Conservation (phyloP, 2,113 vertebrate species). For the Brienomyrus brachyistius region DNA sequence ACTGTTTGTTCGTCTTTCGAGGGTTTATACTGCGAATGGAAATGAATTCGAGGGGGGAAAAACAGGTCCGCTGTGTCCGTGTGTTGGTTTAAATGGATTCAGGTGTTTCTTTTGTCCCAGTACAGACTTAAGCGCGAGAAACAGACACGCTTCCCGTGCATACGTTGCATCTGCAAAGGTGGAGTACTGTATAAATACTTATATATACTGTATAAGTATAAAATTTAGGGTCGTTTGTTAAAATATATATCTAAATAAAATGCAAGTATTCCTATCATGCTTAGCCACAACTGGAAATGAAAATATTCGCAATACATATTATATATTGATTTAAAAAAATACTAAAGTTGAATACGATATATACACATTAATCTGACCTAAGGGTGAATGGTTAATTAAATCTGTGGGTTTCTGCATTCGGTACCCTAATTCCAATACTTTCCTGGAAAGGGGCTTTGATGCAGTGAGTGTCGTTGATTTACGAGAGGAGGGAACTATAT, state of each 20-base stretch:
- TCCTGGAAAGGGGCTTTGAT: not conserved
- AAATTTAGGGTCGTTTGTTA: not conserved
- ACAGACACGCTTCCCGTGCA: not conserved
- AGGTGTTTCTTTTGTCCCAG: conserved; percentile 3
- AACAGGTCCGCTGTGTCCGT: not conserved
- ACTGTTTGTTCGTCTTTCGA: not conserved
- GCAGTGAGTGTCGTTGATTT: not conserved
- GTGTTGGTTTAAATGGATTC: conserved; percentile 2
- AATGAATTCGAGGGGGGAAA: not conserved
- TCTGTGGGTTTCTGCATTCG: not conserved
- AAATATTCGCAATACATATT: not conserved
- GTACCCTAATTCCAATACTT: not conserved
- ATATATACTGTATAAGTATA: not conserved
- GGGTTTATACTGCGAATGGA: not conserved
- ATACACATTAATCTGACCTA: not conserved
- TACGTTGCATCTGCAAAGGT: not conserved
- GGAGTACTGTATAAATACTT: not conserved
- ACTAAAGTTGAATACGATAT: not conserved
- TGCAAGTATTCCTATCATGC: not conserved
- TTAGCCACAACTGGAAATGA: not conserved
- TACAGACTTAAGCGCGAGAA: not conserved
- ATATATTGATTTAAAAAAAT: not conserved
- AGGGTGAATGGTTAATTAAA: not conserved
- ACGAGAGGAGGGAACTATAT: not conserved
- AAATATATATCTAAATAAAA: not conserved